Percentiles rank a stretch among this genome's conserved stretches.
Evolutionary conservation across 2,797 vertebrate species (phyloP).

Genomic region (Tamandua tetradactyla): DNA sequence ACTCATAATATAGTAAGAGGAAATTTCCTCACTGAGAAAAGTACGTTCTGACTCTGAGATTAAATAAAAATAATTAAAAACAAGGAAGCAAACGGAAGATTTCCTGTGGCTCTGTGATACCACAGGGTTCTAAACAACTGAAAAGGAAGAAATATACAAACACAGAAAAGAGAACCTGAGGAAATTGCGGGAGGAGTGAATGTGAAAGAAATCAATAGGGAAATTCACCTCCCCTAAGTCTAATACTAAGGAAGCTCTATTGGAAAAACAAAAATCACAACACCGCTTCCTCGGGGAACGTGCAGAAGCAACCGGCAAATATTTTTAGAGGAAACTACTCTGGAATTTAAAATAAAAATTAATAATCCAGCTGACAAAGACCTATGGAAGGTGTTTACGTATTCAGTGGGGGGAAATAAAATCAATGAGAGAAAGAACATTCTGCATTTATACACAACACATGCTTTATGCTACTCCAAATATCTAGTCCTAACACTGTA

Average conservation of each 20-base stretch:
- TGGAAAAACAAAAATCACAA: constrained; percentile 27
- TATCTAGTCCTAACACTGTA: neutral
- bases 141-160: constrained; percentile 44
- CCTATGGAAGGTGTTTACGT: constrained; percentile 58
- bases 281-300: constrained; percentile 1
- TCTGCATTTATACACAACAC: constrained; percentile 29
- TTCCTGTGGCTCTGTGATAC: constrained; percentile 8
- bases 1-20: constrained; percentile 37
- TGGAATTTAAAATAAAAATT: constrained; percentile 69
- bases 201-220: constrained; percentile 54
- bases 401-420: constrained; percentile 44
- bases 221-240: neutral
- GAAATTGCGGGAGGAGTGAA: constrained; percentile 38
- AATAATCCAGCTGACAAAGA: constrained; percentile 62
- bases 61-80: constrained; percentile 66
- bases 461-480: neutral
- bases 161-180: neutral
- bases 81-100: constrained; percentile 38
- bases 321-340: constrained; percentile 30
- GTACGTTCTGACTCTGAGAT: constrained; percentile 54
- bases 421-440: constrained; percentile 32
- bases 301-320: constrained; percentile 24
- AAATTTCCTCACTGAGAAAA: constrained; percentile 66
- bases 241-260: constrained; percentile 5
- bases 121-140: neutral